Evolutionary conservation across 2,888 invertebrate genomes (phyloP).

Genomic region (Frankliniella fusca): DNA sequence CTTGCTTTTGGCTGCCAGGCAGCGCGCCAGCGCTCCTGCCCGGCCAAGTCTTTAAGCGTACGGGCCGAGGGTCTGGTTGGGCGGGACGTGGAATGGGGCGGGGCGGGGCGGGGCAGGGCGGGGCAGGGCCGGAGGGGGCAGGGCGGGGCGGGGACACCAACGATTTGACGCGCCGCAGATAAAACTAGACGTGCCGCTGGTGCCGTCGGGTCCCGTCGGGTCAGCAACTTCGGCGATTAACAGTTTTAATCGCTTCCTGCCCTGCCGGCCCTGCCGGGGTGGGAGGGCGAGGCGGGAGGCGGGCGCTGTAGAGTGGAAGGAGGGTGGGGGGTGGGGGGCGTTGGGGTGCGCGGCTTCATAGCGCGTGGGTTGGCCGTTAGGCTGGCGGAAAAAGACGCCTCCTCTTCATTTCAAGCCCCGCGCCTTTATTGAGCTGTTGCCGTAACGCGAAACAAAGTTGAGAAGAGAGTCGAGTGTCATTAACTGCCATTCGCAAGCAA

Average conservation of each 20-base stretch:
- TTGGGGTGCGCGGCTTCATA: too few relatives aligned
- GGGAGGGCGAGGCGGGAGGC: not conserved
- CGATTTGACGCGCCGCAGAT: not conserved
- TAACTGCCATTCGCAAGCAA: too few relatives aligned
- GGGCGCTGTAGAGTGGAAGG: not conserved
- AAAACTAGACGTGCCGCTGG: not conserved
- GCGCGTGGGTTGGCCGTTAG: too few relatives aligned
- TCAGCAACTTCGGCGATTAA: slow-evolving; percentile 14
- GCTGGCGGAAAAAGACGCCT: too few relatives aligned
- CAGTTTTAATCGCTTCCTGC: not conserved
- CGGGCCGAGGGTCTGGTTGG: not conserved
- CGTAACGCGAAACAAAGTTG: too few relatives aligned
- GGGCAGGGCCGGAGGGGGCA: not conserved
- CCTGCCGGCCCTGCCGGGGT: too few relatives aligned
- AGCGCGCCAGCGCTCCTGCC: not conserved
- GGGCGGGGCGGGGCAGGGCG: not conserved
- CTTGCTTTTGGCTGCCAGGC: not conserved
- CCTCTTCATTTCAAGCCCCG: too few relatives aligned
- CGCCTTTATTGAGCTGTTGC: too few relatives aligned
- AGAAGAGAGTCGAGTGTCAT: too few relatives aligned
- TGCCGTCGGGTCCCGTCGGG: not conserved
- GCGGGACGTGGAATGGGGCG: not conserved
- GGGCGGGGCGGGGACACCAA: not conserved
- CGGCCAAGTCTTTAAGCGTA: not conserved
- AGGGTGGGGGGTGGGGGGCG: too few relatives aligned